These are phyloP conservation scores for Epinotia bilunana DNA, from an alignment of 2,888 invertebrate genomes.

Conservation along the genomic window DNA sequence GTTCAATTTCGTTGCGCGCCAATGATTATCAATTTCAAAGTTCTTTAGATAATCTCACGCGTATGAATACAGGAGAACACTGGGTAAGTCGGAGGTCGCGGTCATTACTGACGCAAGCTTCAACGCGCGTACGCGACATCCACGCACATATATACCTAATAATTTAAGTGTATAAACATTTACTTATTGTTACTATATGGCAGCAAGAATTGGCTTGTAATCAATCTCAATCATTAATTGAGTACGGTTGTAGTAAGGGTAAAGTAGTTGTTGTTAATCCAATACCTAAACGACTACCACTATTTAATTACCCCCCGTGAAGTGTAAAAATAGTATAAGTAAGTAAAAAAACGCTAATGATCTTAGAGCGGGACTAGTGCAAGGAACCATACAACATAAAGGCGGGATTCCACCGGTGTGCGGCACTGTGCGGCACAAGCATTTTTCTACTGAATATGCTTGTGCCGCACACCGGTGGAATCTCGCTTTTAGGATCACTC, in stretches of 20 bases:
- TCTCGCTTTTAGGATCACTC: no score
- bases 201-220: not conserved
- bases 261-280: not conserved
- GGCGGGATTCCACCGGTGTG: no score
- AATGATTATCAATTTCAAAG: not conserved
- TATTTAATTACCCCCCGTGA: not conserved
- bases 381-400: no score
- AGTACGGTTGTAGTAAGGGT: not conserved
- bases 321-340: not conserved
- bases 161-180: not conserved
- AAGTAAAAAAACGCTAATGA: not conserved
- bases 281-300: not conserved
- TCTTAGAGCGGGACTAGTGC: not conserved
- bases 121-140: constrained; percentile 11
- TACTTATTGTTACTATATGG: not conserved
- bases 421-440: no score
- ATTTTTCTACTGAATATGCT: no score
- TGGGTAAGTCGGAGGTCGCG: constrained; percentile 43
- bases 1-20: not conserved
- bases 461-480: no score
- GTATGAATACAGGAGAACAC: constrained; percentile 22
- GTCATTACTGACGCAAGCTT: constrained; percentile 39
- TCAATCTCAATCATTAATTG: not conserved
- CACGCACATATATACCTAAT: constrained; percentile 5
- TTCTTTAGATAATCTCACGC: not conserved